These are phyloP conservation scores for Semnornis frantzii DNA, from an alignment of 2,113 vertebrate species.

Conservation along the genomic window DNA sequence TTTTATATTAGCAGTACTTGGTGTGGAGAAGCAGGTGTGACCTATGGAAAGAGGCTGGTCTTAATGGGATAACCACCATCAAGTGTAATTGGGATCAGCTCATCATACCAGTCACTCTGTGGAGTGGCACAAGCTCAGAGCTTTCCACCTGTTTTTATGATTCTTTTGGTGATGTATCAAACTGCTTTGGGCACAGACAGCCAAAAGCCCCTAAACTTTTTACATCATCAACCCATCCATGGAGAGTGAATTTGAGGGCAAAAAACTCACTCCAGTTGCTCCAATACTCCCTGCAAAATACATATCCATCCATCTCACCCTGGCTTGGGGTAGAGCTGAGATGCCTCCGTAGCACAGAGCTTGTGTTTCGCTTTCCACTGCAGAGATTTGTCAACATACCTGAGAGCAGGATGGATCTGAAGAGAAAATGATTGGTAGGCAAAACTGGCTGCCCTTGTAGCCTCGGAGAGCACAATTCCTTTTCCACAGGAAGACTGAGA, in stretches of 20 bases:
- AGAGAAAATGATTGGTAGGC: not conserved
- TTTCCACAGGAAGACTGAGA: not conserved
- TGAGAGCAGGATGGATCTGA: not conserved
- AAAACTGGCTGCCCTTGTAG: not conserved
- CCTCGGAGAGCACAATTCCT: not conserved
- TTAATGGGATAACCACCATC: constrained; percentile 28
- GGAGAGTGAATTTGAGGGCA: no score
- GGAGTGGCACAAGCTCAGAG: not conserved
- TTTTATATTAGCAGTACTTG: not conserved
- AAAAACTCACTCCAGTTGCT: not conserved
- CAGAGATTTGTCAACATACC: not conserved
- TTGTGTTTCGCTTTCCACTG: fast-evolving
- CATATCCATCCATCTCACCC: no score
- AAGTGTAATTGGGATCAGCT: not conserved
- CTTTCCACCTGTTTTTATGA: not conserved
- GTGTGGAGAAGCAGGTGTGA: constrained; percentile 10
- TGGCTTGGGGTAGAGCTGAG: not conserved
- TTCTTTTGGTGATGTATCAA: fast-evolving
- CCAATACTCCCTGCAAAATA: not conserved
- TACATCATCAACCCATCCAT: fast-evolving
- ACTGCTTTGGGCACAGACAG: not conserved
- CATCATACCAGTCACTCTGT: not conserved
- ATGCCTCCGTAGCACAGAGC: not conserved
- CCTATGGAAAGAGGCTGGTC: not conserved
- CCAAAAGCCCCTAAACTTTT: not conserved